A percentile compares a stretch with the other conserved stretches of the same genome.
phyloP scores from a whole-genome alignment of 2,888 invertebrate species.

The Zaprionus obscuricornis region DNA sequence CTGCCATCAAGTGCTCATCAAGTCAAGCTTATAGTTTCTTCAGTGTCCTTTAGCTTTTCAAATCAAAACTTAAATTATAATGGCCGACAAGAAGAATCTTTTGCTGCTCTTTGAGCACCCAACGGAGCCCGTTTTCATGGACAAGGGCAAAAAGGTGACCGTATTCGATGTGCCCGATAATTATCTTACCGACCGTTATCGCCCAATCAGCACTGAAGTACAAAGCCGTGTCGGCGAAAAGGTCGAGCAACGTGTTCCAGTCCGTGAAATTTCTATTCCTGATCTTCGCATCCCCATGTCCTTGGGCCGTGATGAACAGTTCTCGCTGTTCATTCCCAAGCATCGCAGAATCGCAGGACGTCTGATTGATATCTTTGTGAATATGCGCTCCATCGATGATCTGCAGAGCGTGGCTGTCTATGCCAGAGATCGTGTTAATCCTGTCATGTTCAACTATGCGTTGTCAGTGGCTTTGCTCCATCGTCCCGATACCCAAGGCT shows the following conservation, averaged over 20 bases:
- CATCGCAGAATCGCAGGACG: slow-evolving; percentile 88
- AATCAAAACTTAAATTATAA: slow-evolving; percentile 28
- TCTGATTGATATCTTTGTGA: slow-evolving; percentile 89
- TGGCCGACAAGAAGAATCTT: slow-evolving; percentile 85
- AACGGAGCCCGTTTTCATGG: slow-evolving; percentile 90
- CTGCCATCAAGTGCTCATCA: slow-evolving; percentile 18
- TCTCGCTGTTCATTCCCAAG: slow-evolving; percentile 89
- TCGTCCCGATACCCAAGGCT: slow-evolving; percentile 86
- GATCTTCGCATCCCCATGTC: slow-evolving; percentile 86
- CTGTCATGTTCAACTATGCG: slow-evolving; percentile 91
- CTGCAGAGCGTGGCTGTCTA: slow-evolving; percentile 88
- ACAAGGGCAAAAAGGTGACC: slow-evolving; percentile 87
- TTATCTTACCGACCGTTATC: slow-evolving; percentile 85
- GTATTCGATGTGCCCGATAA: slow-evolving; percentile 87
- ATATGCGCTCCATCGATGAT: slow-evolving; percentile 88
- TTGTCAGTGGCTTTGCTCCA: slow-evolving; percentile 90
- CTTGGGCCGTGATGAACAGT: slow-evolving; percentile 87
- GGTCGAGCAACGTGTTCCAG: slow-evolving; percentile 84
- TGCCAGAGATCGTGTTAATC: slow-evolving; percentile 89
- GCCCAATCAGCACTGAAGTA: slow-evolving; percentile 84
- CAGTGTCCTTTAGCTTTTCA: not conserved
- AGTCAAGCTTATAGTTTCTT: slow-evolving; percentile 23
- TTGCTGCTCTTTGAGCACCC: slow-evolving; percentile 90
- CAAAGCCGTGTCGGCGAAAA: slow-evolving; percentile 86
- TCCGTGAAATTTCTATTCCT: slow-evolving; percentile 87